Conservation (phyloP, 1,140 invertebrate genomes). For the Trichogramma pretiosum region DNA sequence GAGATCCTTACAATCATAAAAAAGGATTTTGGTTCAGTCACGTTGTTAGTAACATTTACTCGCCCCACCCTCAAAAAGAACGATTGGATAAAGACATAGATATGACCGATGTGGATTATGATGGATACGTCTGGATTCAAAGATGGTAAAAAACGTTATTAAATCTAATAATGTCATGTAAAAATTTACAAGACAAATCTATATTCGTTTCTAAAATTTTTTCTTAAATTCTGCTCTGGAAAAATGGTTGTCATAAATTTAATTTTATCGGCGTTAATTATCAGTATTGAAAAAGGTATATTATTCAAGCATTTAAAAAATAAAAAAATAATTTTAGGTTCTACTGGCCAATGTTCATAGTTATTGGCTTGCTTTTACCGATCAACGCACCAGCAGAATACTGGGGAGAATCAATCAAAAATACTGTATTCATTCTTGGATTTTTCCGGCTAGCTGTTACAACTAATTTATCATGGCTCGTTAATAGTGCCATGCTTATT, state of each 20-base stretch:
- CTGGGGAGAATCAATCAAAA: constrained; percentile 57
- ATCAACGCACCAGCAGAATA: constrained; percentile 66
- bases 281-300: no score
- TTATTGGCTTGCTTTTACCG: constrained; percentile 60
- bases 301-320: no score
- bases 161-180: background rate
- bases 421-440: constrained; percentile 56
- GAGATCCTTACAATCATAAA: constrained; percentile 81
- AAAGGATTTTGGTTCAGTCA: constrained; percentile 83
- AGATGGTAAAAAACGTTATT: constrained; percentile 48
- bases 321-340: no score
- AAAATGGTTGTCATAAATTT: no score
- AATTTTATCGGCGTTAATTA: no score
- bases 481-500: constrained; percentile 60
- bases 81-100: constrained; percentile 66
- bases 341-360: constrained; percentile 59
- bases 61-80: constrained; percentile 63
- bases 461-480: constrained; percentile 54
- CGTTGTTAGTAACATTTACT: constrained; percentile 57
- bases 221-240: no score
- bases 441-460: constrained; percentile 56
- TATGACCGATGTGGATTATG: constrained; percentile 73
- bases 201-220: no score
- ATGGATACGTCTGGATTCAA: constrained; percentile 81
- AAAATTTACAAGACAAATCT: no score